Conservation (phyloP, 2,888 invertebrate species). For the Drosophila merina region DNA sequence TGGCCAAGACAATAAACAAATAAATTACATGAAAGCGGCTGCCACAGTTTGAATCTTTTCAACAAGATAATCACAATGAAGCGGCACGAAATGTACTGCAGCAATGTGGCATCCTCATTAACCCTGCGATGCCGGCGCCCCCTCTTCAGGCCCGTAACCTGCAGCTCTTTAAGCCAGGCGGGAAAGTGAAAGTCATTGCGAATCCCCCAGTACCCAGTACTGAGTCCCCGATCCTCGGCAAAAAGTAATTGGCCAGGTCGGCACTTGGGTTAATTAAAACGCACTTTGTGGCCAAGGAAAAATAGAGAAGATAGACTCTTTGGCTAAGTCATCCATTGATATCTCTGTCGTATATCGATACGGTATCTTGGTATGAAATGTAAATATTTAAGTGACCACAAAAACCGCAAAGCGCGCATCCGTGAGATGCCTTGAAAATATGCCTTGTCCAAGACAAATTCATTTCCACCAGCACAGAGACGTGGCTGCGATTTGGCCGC, state of each 20-base stretch:
- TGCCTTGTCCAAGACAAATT: conserved; percentile 42
- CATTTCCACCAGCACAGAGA: conserved; percentile 31
- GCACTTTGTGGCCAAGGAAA: conserved; percentile 57
- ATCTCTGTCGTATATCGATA: conserved; percentile 27
- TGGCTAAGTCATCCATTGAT: neutral
- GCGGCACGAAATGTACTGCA: conserved; percentile 78
- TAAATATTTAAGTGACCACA: conserved; percentile 70
- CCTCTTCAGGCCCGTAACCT: neutral
- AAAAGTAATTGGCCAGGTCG: conserved; percentile 77
- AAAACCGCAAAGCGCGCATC: conserved; percentile 68
- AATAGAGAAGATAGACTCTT: conserved; percentile 3
- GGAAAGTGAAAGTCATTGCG: conserved; percentile 73
- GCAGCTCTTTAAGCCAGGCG: conserved; percentile 17
- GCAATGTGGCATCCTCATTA: conserved; percentile 77
- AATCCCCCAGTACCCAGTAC: conserved; percentile 9
- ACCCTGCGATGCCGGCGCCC: conserved; percentile 44
- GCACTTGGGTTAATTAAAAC: conserved; percentile 77
- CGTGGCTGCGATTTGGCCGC: conserved; percentile 23
- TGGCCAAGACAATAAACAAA: conserved; percentile 75
- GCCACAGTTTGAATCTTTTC: conserved; percentile 68
- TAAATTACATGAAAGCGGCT: conserved; percentile 76
- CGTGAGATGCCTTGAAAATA: conserved; percentile 79
- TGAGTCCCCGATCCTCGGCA: conserved; percentile 37
- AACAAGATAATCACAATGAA: conserved; percentile 75
- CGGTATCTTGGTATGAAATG: conserved; percentile 48